phyloP scores from a whole-genome alignment of 2,797 vertebrate species.

The Halcyon smyrnensis region DNA sequence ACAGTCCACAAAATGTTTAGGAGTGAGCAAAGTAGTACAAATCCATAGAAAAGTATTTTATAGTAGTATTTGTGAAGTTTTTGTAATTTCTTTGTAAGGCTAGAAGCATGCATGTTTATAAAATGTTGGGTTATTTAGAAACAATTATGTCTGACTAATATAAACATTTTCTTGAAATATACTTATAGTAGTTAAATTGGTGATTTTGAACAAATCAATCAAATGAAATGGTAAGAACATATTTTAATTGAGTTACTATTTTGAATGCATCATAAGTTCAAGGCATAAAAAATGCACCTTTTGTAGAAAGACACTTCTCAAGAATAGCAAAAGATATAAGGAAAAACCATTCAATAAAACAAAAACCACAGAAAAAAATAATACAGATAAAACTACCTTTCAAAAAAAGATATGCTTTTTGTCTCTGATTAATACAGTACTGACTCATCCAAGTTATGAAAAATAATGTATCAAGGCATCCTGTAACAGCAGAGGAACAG shows the following conservation, averaged over 20 bases:
- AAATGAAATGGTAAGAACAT: background rate
- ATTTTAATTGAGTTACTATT: background rate
- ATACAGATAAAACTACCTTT: background rate
- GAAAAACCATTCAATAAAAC: background rate
- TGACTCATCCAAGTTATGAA: background rate
- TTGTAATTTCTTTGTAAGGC: background rate
- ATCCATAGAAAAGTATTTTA: background rate
- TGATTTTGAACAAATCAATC: background rate
- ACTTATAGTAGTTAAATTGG: background rate
- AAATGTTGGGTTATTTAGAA: background rate
- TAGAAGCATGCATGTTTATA: background rate
- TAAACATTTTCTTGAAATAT: background rate
- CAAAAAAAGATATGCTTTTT: background rate
- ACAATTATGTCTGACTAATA: background rate
- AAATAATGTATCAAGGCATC: background rate
- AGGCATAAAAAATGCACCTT: background rate
- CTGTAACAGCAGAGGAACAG: background rate
- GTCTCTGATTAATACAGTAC: background rate
- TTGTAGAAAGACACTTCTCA: background rate
- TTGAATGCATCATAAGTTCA: background rate
- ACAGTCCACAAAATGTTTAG: background rate
- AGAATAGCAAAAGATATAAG: background rate
- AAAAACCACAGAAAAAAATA: background rate
- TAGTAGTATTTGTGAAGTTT: background rate
- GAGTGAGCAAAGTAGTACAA: background rate